phyloP scores from a whole-genome alignment of 2,888 invertebrate species.

The Cynaeus angustus region DNA sequence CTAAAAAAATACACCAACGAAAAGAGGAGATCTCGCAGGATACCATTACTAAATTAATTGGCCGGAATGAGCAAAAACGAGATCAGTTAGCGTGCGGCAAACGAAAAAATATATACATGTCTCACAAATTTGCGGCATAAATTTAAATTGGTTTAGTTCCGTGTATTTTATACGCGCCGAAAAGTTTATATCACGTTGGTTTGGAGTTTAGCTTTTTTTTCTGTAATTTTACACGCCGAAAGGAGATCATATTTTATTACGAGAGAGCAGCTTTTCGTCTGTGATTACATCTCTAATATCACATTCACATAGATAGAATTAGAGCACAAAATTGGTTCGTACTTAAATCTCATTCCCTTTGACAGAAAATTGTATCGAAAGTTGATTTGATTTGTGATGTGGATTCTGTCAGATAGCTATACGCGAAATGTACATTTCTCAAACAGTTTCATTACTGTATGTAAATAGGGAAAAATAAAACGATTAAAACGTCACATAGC shows the following conservation, averaged over 20 bases:
- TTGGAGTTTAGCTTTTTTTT: too few species aligned
- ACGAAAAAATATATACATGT: conserved; percentile 29
- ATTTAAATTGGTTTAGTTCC: conserved; percentile 40
- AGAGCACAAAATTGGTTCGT: conserved; percentile 8
- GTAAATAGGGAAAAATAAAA: conserved; percentile 54
- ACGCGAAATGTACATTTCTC: conserved; percentile 45
- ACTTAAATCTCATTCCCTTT: conserved; percentile 27
- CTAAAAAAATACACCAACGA: conserved; percentile 21
- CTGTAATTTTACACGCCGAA: not conserved
- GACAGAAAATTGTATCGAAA: conserved; percentile 32
- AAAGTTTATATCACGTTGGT: too few species aligned
- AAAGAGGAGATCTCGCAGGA: conserved; percentile 42
- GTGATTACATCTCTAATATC: not conserved
- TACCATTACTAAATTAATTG: conserved; percentile 49
- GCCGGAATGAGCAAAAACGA: conserved; percentile 36
- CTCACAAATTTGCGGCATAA: conserved; percentile 8
- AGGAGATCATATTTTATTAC: not conserved
- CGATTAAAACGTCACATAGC: conserved; percentile 29
- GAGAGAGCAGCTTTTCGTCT: not conserved
- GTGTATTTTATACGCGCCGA: not conserved
- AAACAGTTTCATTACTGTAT: conserved; percentile 59
- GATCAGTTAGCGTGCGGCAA: conserved; percentile 14
- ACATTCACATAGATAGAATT: conserved; percentile 1
- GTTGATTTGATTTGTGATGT: conserved; percentile 42
- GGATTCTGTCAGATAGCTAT: conserved; percentile 39